Evolutionary conservation across 2,113 vertebrate species (phyloP).

Genomic region (Donacobius atricapilla): DNA sequence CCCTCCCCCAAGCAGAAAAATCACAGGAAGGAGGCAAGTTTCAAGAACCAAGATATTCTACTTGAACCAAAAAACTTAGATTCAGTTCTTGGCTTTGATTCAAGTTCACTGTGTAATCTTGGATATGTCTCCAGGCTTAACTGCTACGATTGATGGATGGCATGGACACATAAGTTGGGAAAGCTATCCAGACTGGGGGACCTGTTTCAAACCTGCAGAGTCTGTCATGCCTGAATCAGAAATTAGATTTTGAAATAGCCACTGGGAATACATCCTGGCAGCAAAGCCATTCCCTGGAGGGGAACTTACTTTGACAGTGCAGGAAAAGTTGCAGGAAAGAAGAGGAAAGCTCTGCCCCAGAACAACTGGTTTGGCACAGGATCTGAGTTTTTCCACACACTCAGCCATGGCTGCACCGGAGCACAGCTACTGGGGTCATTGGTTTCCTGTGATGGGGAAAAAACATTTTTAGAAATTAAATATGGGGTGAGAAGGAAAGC

Average conservation of each 20-base stretch:
- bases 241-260: background rate
- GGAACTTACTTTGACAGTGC: background rate
- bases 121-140: background rate
- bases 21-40: background rate
- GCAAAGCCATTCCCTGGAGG: background rate
- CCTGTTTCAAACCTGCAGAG: background rate
- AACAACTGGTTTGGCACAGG: background rate
- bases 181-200: background rate
- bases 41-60: background rate
- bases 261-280: background rate
- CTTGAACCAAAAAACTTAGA: background rate
- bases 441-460: background rate
- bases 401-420: rapidly evolving
- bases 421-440: background rate
- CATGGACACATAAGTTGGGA: background rate
- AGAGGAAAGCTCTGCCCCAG: background rate
- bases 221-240: background rate
- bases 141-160: background rate
- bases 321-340: background rate
- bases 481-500: background rate
- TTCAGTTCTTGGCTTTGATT: background rate
- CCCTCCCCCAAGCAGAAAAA: background rate
- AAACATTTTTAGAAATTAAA: background rate
- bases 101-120: background rate
- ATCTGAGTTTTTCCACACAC: background rate